These are phyloP conservation scores for Tetragonula carbonaria DNA, from an alignment of 2,888 invertebrate genomes.

Conservation along the genomic window DNA sequence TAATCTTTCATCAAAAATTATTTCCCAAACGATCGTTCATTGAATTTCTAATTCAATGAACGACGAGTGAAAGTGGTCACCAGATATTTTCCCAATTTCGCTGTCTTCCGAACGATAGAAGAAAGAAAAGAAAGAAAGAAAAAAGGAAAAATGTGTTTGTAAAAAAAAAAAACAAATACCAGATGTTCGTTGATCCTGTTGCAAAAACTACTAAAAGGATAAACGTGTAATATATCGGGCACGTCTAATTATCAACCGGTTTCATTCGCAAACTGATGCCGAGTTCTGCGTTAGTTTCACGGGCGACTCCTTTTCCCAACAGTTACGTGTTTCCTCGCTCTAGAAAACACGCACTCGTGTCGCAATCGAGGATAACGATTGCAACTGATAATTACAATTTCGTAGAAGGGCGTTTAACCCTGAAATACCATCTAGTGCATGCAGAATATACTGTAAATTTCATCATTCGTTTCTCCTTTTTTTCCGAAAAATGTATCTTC, in stretches of 20 bases:
- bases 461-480: not conserved
- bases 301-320: not conserved
- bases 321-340: slow-evolving; percentile 15
- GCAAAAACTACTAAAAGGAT: not conserved
- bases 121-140: not conserved
- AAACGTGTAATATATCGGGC: not conserved
- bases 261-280: not conserved
- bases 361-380: not conserved
- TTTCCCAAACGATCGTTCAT: not conserved
- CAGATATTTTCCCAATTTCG: slow-evolving; percentile 1
- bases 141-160: not conserved
- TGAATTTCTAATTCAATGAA: not conserved
- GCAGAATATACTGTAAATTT: not conserved
- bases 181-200: not conserved
- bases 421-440: not conserved
- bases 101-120: not conserved
- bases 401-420: not conserved
- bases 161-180: not conserved
- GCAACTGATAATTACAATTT: not conserved
- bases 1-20: not conserved
- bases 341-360: not conserved
- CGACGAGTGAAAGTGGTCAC: not conserved
- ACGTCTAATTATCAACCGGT: slow-evolving; percentile 25
- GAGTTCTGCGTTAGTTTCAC: not conserved
- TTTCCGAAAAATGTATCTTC: not conserved